phyloP scores from a whole-genome alignment of 2,113 vertebrate species.

The Limanda limanda region DNA sequence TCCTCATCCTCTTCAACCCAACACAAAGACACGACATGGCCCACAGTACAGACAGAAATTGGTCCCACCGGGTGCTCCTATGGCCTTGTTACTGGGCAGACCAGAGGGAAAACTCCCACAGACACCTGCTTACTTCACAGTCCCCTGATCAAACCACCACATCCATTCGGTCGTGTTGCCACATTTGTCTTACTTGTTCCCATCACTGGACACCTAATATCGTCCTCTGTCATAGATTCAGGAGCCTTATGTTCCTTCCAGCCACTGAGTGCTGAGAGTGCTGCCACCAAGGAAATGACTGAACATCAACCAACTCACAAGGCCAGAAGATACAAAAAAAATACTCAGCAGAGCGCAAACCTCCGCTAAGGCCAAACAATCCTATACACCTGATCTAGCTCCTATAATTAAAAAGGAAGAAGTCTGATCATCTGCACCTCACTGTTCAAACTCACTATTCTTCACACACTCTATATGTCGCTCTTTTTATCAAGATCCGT shows the following conservation, averaged over 20 bases:
- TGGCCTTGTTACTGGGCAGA: slow-evolving; percentile 54
- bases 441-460: not conserved
- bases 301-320: slow-evolving; percentile 15
- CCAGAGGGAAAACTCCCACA: slow-evolving; percentile 44
- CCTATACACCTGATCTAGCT: not conserved
- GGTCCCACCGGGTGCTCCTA: slow-evolving; percentile 59
- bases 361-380: not conserved
- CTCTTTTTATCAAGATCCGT: not conserved
- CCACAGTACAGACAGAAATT: slow-evolving; percentile 64
- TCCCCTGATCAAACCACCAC: slow-evolving; percentile 41
- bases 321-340: too few species aligned
- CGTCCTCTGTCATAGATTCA: slow-evolving; percentile 5
- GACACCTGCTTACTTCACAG: not conserved
- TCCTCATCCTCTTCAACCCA: slow-evolving; percentile 40
- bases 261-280: slow-evolving; percentile 27
- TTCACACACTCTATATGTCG: not conserved
- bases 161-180: slow-evolving; percentile 38
- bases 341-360: too few species aligned
- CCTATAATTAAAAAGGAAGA: not conserved
- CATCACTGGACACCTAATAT: slow-evolving; percentile 41
- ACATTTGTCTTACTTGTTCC: slow-evolving; percentile 49
- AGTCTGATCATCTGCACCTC: not conserved
- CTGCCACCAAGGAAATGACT: slow-evolving; percentile 42
- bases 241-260: slow-evolving; percentile 35
- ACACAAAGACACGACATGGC: slow-evolving; percentile 51